Conservation (phyloP, 2,113 vertebrate genomes). For the Pelobates fuscus region DNA sequence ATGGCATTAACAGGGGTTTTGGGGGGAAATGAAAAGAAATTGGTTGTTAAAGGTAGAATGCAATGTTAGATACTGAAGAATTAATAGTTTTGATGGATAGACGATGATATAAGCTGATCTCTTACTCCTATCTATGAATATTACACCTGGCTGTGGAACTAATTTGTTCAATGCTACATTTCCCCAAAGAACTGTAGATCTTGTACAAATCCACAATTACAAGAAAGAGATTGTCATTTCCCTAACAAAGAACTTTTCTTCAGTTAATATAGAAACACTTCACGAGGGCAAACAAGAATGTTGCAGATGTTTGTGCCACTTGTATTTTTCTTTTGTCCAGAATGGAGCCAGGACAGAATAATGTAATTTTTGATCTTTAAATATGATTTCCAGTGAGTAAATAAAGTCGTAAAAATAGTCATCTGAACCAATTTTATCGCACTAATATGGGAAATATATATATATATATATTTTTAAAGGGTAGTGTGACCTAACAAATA, state of each 20-base stretch:
- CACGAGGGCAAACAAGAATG: neutral
- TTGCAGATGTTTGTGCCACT: neutral
- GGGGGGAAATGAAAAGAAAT: constrained; percentile 16
- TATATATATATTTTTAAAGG: no score
- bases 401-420: neutral
- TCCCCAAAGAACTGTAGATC: neutral
- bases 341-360: neutral
- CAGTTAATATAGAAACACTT: neutral
- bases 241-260: neutral
- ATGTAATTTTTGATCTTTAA: neutral
- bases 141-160: neutral
- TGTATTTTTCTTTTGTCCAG: neutral
- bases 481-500: no score
- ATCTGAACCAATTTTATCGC: neutral
- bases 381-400: neutral
- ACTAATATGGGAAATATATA: neutral
- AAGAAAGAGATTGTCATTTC: neutral
- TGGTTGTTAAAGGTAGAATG: constrained; percentile 22
- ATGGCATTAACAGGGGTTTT: constrained; percentile 30
- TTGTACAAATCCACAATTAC: neutral
- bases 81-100: constrained; percentile 34
- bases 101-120: neutral
- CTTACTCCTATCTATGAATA: neutral
- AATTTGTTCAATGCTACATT: neutral
- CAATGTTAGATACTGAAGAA: constrained; percentile 5